Conservation (phyloP, 1,140 invertebrate species). For the Odontomachus brunneus region DNA sequence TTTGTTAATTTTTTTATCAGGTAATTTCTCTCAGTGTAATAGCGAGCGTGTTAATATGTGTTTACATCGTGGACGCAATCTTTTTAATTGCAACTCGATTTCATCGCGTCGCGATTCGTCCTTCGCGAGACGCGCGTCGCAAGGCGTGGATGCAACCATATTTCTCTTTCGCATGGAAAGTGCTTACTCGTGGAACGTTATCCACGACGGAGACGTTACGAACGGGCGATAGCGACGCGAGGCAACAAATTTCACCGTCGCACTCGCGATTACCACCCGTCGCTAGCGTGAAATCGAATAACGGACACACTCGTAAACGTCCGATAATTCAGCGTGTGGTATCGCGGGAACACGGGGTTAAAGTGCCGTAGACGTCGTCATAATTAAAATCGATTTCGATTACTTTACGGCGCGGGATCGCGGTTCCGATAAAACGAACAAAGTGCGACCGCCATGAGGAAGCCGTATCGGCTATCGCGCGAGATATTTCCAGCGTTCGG, state of each 20-base stretch:
- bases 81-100: neutral
- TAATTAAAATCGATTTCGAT: slow-evolving; percentile 70
- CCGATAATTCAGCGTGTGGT: slow-evolving; percentile 63
- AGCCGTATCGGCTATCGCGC: neutral
- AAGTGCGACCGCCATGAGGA: neutral
- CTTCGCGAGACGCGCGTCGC: neutral
- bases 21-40: too few relatives aligned
- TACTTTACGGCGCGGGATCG: slow-evolving; percentile 22
- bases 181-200: slow-evolving; percentile 13
- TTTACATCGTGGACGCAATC: neutral
- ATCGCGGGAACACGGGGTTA: slow-evolving; percentile 39
- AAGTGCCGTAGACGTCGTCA: slow-evolving; percentile 56
- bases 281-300: slow-evolving; percentile 69
- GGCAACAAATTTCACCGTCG: slow-evolving; percentile 50
- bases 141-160: neutral
- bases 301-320: slow-evolving; percentile 70
- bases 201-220: slow-evolving; percentile 33
- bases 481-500: neutral
- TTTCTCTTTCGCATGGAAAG: slow-evolving; percentile 24
- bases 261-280: slow-evolving; percentile 62
- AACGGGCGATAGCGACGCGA: slow-evolving; percentile 49
- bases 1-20: too few relatives aligned
- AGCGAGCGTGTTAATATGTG: too few relatives aligned
- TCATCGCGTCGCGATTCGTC: neutral
- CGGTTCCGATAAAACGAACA: slow-evolving; percentile 16